A percentile compares a stretch with the other conserved stretches of the same genome.
Conservation (phyloP, 1,140 invertebrate species). For the Drosophila navojoa region DNA sequence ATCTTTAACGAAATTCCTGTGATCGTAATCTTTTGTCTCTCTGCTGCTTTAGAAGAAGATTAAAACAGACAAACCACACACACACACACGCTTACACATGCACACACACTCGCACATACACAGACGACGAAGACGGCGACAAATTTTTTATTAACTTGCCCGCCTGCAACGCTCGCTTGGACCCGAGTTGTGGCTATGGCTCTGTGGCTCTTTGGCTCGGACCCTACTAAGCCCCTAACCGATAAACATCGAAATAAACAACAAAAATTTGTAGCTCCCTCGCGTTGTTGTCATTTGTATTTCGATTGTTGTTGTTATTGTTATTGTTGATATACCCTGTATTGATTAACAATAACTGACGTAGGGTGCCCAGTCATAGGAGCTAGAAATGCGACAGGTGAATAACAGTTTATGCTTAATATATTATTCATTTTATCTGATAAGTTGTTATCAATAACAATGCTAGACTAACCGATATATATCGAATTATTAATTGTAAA, state of each 20-base stretch:
- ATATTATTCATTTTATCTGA: too few species aligned
- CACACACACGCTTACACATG: slow-evolving; percentile 21
- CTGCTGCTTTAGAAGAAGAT: slow-evolving; percentile 77
- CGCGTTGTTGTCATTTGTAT: slow-evolving; percentile 45
- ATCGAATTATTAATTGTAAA: too few species aligned
- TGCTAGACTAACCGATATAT: too few species aligned
- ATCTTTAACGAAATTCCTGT: slow-evolving; percentile 80
- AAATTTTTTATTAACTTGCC: slow-evolving; percentile 79
- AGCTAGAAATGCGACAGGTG: too few species aligned
- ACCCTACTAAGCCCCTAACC: slow-evolving; percentile 16
- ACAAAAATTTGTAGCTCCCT: slow-evolving; percentile 76
- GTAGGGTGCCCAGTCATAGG: not conserved
- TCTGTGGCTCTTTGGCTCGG: not conserved
- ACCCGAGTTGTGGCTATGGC: slow-evolving; percentile 3
- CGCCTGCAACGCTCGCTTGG: slow-evolving; percentile 9
- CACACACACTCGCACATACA: slow-evolving; percentile 28
- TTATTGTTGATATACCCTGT: slow-evolving; percentile 8
- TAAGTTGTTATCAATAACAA: too few species aligned
- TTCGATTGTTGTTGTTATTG: not conserved
- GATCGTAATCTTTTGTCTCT: slow-evolving; percentile 83
- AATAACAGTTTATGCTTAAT: too few species aligned
- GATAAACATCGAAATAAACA: slow-evolving; percentile 79
- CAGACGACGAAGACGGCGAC: slow-evolving; percentile 73
- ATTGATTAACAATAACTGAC: not conserved
- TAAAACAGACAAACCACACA: slow-evolving; percentile 66